Evolutionary conservation across 53 echinoderm and acorn worm genomes (phyloP).

Genomic region (Stichopus horrens): DNA sequence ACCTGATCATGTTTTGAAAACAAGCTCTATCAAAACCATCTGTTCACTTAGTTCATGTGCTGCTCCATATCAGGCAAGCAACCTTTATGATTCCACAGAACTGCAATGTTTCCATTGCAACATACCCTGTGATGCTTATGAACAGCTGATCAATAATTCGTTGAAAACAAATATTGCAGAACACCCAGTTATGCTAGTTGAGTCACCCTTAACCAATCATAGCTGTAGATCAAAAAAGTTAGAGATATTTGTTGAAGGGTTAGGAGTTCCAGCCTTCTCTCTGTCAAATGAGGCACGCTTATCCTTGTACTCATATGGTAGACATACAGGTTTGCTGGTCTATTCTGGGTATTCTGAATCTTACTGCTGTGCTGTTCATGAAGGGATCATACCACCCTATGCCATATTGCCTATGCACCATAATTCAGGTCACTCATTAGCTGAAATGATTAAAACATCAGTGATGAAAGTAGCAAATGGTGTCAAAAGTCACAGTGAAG

Average conservation of each 20-base stretch:
- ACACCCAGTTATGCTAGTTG: slow-evolving; percentile 55
- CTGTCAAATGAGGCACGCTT: slow-evolving; percentile 59
- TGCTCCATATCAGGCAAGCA: not conserved
- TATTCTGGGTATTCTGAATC: slow-evolving; percentile 56
- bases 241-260: slow-evolving; percentile 56
- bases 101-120: slow-evolving; percentile 27
- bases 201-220: slow-evolving; percentile 27
- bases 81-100: not conserved
- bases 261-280: slow-evolving; percentile 54
- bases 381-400: slow-evolving; percentile 62
- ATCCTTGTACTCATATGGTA: slow-evolving; percentile 67
- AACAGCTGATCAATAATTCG: slow-evolving; percentile 24
- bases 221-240: slow-evolving; percentile 46
- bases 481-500: no score
- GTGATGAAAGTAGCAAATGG: slow-evolving; percentile 33
- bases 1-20: slow-evolving; percentile 56
- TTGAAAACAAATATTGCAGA: slow-evolving; percentile 33
- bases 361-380: slow-evolving; percentile 56
- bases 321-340: slow-evolving; percentile 62
- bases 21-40: not conserved
- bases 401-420: slow-evolving; percentile 47
- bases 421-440: slow-evolving; percentile 46
- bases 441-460: slow-evolving; percentile 52
- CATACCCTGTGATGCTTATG: slow-evolving; percentile 11
- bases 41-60: not conserved